Evolutionary conservation across 1,140 invertebrate species (phyloP), one percentile per base, ranked within the genome.

Genomic region (Anadara kagoshimensis): DNA sequence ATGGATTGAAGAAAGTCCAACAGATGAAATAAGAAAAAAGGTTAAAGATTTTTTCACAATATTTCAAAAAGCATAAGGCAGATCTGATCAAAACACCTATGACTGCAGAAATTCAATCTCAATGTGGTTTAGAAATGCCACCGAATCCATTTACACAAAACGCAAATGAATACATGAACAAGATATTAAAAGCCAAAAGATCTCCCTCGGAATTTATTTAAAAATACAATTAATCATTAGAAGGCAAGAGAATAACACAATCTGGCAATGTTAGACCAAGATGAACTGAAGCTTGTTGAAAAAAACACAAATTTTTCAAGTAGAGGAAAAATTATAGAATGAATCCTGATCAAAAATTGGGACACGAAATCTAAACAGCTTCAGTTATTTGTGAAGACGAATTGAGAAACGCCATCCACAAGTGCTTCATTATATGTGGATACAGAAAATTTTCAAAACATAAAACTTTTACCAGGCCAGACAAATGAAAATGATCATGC

Each of bases 131-230:
- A n/a, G n/a, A n/a, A n/a, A n/a, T n/a, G n/a, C n/a, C n/a, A n/a
- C n/a, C n/a, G n/a, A n/a, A n/a, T 69, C 18, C 57, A 58, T 12
- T 62, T 22, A 69, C 11, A 12, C 57, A 69, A 20, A 61, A 61
- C 54, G 24, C 43, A 22, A 69, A 69, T 24, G 68, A 69, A 54
- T 69, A 58, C n/a, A 61, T 62, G 8, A 69, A 69, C 22, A 11
- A 16, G 24, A 45, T 69, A 24, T 29, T 69, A 51, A 69, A 69
- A 44, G 20, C 11, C 8, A 45, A 36, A n/a, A 16, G 59, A n/a
- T 22, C 51, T 3, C 8, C 10, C 10, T 54, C 24, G n/a, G 51
- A 18, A 11, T 54, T 54, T 20, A 22, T 20, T 20, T 20, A n/a
- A 54, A 54, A 10, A 54, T 11, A 20, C n/a, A 22, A 22, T 22